Evolutionary conservation across 2,888 invertebrate species (phyloP).

Genomic region (Cephus spinipes): DNA sequence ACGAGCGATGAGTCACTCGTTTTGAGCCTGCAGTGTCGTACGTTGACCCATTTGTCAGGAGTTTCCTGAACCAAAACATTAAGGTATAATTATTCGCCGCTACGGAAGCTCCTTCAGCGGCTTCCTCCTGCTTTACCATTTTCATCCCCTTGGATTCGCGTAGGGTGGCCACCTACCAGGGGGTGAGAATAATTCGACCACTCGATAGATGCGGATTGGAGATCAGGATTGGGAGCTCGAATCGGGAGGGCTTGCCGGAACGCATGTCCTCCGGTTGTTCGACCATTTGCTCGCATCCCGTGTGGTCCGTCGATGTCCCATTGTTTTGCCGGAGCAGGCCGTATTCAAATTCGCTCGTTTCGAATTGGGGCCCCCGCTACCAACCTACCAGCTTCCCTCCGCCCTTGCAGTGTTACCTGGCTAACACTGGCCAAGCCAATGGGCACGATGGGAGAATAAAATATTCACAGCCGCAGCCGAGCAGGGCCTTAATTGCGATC

Average conservation of each 20-base stretch:
- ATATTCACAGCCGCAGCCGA: constrained; percentile 64
- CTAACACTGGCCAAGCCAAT: constrained; percentile 36
- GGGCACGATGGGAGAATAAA: constrained; percentile 51
- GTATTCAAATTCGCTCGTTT: constrained; percentile 64
- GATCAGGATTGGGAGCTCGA: neutral
- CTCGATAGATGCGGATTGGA: neutral
- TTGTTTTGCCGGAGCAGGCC: constrained; percentile 56
- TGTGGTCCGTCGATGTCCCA: constrained; percentile 67
- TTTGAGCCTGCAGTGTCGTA: constrained; percentile 30
- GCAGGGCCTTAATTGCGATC: constrained; percentile 65
- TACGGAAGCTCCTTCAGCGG: neutral
- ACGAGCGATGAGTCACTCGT: constrained; percentile 26
- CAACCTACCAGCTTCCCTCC: neutral
- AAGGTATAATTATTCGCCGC: neutral
- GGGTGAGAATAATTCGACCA: neutral
- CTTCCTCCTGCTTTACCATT: neutral
- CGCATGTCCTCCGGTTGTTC: constrained; percentile 66
- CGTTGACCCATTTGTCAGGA: constrained; percentile 40
- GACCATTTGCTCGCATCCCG: constrained; percentile 67
- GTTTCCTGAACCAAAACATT: constrained; percentile 3
- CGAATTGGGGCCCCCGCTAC: constrained; percentile 56
- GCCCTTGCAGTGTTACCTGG: constrained; percentile 19
- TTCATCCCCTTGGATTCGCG: neutral
- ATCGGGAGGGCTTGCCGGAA: constrained; percentile 52
- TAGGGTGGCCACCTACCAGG: neutral